These are phyloP conservation scores for Mobula hypostoma DNA, from an alignment of 2,113 vertebrate species.

Conservation along the genomic window DNA sequence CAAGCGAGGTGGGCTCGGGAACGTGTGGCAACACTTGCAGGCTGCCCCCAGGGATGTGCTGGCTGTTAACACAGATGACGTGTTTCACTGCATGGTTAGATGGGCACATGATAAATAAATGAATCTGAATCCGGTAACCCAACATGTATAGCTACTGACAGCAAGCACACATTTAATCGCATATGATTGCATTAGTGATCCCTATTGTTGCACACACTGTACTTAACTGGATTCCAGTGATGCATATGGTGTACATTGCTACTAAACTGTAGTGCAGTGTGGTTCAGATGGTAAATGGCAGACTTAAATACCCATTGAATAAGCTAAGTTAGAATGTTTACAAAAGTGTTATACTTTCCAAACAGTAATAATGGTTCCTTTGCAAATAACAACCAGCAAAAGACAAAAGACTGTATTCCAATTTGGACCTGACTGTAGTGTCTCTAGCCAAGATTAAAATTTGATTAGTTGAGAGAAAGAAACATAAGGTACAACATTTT, in stretches of 20 bases:
- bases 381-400: neutral
- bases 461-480: neutral
- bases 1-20: too few species aligned
- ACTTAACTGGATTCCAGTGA: too few species aligned
- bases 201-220: too few species aligned
- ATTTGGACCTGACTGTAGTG: neutral
- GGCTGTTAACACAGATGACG: too few species aligned
- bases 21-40: too few species aligned
- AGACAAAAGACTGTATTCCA: neutral
- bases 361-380: neutral
- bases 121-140: too few species aligned
- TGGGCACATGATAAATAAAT: too few species aligned
- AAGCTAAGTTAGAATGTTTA: neutral
- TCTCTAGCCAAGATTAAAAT: neutral
- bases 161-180: too few species aligned
- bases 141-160: too few species aligned
- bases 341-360: neutral
- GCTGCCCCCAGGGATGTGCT: too few species aligned
- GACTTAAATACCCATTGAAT: neutral
- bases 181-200: too few species aligned
- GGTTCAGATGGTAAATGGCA: neutral
- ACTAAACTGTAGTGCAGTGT: neutral
- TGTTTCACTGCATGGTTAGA: too few species aligned
- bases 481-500: neutral
- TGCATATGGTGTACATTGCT: neutral